Percentiles rank a stretch among this genome's conserved stretches.
Evolutionary conservation across 92 coral and sea anemone species (phyloP).

Genomic region (Palythoa grandiflora): DNA sequence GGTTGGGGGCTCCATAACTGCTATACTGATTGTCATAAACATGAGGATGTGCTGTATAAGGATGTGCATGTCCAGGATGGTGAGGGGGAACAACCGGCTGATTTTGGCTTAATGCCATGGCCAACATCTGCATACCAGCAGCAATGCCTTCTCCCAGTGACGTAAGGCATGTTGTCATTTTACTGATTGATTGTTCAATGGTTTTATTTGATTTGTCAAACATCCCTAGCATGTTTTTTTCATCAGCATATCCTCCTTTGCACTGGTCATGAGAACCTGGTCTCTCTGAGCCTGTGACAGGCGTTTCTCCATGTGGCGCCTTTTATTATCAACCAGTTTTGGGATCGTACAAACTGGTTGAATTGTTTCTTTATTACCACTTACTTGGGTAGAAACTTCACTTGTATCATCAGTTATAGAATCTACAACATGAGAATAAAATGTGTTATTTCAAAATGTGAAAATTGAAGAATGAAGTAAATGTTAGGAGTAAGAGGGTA

Average conservation of each 20-base stretch:
- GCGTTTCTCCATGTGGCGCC: constrained; percentile 65
- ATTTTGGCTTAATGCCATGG: constrained; percentile 33
- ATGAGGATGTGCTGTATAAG: constrained; percentile 37
- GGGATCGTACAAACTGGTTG: constrained; percentile 55
- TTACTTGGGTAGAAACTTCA: constrained; percentile 11
- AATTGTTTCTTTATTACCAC: constrained; percentile 28
- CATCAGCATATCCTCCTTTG: constrained; percentile 65
- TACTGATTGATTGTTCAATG: constrained; percentile 51
- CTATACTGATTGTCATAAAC: constrained; percentile 16
- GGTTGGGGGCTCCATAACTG: constrained; percentile 37
- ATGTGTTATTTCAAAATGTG: background rate
- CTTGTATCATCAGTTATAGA: constrained; percentile 6
- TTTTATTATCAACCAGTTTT: constrained; percentile 64
- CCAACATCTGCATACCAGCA: constrained; percentile 27
- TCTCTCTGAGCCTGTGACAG: constrained; percentile 69
- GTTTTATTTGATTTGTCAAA: constrained; percentile 58
- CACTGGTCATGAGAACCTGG: constrained; percentile 58
- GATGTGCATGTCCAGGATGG: constrained; percentile 34
- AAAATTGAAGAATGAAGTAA: background rate
- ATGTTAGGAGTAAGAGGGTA: background rate
- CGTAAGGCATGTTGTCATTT: constrained; percentile 38
- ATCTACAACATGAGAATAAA: background rate
- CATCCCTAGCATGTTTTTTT: constrained; percentile 57
- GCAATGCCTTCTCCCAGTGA: constrained; percentile 35
- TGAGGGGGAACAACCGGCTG: constrained; percentile 37